Base-by-base conservation (phyloP, 2,113 vertebrate genomes). In the Monarcha castaneiventris region DNA sequence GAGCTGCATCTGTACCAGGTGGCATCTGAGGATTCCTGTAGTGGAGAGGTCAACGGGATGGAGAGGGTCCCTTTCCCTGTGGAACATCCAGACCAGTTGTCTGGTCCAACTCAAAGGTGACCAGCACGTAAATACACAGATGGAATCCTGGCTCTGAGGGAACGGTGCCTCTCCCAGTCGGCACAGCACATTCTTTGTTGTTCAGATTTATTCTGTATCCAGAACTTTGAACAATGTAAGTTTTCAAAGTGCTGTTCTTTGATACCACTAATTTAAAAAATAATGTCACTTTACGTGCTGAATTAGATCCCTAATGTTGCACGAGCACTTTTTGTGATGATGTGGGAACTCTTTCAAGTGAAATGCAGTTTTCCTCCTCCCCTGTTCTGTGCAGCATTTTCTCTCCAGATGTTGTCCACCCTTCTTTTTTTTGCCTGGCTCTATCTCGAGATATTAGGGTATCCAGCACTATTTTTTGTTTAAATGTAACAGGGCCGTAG, bases 1-100 rank as follows among this genome's bases (percentile, higher is more conserved):
- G 56, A 71, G 33, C 32, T 32, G 43, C 66, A 63, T 62, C 62
- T 76, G 8, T 22, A 10, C 39, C 58, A 64, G 44, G 44, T 77
- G 39, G 21, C 17, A 9, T 25, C 39, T 39, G 44, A 69, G 68
- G n/a, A 19, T 64, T 61, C 59, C 63, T 61, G 7, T n/a, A 4
- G 22, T 22, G 5, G 29, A 26, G 29, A 43, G 9, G 4, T 75
- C 0, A 0, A 4, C 72, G 54, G 39, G 23, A 29, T 21, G 43
- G 67, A 44, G 33, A 41, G 6, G 12, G 16, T 73, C 39, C 20
- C 10, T 82, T 64, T 10, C 18, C n/a, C 35, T 44, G 13, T 25
- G 56, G 54, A 58, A 43, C 6, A 10, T 30, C 11, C 29, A 44
- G 16, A n/a, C 22, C 11, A 0, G 33, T 52, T 79, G 25, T 52